Evolutionary conservation across 2,797 vertebrate genomes (phyloP).

Genomic region (Channallabes apus): DNA sequence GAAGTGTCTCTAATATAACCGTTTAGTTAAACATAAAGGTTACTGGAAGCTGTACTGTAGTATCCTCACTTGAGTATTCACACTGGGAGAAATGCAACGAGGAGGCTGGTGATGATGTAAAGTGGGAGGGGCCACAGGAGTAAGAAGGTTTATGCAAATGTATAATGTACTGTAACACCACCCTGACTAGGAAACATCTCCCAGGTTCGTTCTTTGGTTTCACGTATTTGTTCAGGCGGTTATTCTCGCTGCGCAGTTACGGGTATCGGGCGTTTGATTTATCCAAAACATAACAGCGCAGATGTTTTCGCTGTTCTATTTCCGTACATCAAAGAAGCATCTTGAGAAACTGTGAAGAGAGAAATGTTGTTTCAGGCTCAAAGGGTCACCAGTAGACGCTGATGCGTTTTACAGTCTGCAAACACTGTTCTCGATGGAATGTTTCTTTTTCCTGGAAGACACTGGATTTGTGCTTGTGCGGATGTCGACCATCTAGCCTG

Average conservation of each 20-base stretch:
- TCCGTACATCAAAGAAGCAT: background rate
- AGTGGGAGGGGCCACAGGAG: background rate
- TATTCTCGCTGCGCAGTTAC: background rate
- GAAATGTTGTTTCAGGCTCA: constrained; percentile 8
- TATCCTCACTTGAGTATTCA: background rate
- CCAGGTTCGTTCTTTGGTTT: background rate
- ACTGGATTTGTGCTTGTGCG: background rate
- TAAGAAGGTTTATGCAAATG: too few relatives aligned
- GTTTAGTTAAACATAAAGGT: background rate
- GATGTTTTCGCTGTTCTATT: constrained; percentile 8
- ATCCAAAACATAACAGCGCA: background rate
- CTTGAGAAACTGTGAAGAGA: background rate
- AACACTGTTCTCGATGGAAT: background rate
- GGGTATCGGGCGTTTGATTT: background rate
- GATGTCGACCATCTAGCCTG: background rate
- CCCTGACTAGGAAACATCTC: background rate
- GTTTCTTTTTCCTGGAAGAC: background rate
- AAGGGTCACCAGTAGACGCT: background rate
- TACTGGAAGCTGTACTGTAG: background rate
- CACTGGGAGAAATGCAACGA: background rate
- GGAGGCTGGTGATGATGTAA: background rate
- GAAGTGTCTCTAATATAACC: too few relatives aligned
- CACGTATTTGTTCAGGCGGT: background rate
- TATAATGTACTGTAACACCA: background rate
- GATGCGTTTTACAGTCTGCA: background rate